phyloP scores from a whole-genome alignment of 2,797 vertebrate species.

The Poeciliopsis presidionis region DNA sequence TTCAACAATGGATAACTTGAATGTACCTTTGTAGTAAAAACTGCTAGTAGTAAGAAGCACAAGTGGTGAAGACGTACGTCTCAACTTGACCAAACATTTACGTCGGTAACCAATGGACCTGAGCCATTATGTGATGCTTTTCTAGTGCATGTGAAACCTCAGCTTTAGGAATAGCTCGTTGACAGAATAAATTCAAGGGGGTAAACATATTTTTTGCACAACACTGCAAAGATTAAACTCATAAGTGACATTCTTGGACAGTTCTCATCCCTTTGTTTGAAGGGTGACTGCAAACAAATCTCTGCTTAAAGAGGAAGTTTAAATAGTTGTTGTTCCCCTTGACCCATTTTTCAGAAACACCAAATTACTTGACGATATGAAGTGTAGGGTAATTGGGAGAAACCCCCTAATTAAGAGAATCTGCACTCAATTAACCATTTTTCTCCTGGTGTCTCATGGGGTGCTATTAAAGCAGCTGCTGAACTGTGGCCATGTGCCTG shows the following conservation, averaged over 20 bases:
- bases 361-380: background rate
- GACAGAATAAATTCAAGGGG: background rate
- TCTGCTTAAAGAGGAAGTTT: background rate
- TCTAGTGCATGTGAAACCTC: too few species aligned
- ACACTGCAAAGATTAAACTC: background rate
- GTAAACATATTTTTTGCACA: background rate
- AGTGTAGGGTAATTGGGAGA: background rate
- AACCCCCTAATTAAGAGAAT: constrained; percentile 8
- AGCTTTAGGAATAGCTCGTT: background rate
- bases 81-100: background rate
- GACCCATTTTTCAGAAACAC: background rate
- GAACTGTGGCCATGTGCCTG: constrained; percentile 20
- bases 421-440: constrained; percentile 19
- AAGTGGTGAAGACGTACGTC: background rate
- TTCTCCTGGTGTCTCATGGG: constrained; percentile 22
- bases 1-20: background rate
- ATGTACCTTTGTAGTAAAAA: background rate
- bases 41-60: background rate
- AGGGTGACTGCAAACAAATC: background rate
- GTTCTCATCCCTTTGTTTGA: background rate
- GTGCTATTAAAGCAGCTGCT: constrained; percentile 14
- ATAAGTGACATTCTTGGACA: background rate
- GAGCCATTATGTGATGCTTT: background rate
- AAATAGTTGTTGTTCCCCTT: background rate
- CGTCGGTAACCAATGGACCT: background rate